Percentiles rank a stretch among this genome's conserved stretches.
Evolutionary conservation across 2,888 invertebrate genomes (phyloP).

Genomic region (Polymixis lichenea): DNA sequence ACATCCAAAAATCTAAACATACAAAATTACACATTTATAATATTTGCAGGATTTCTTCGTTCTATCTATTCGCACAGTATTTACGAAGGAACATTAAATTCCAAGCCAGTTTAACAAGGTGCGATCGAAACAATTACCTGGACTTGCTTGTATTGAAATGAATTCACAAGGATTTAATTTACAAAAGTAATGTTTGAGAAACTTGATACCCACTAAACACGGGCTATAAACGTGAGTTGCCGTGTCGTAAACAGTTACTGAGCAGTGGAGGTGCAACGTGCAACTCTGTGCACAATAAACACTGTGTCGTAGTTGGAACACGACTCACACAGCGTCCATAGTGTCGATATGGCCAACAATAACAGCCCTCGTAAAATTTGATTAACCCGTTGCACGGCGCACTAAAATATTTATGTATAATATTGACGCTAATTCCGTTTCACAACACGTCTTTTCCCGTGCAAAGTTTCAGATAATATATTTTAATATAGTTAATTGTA

Average conservation of each 20-base stretch:
- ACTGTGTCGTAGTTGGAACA: conserved; percentile 56
- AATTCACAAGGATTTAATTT: conserved; percentile 55
- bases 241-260: conserved; percentile 60
- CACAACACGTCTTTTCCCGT: conserved; percentile 47
- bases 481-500: conserved; percentile 40
- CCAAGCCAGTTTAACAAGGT: conserved; percentile 20
- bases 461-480: conserved; percentile 28
- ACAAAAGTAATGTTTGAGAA: conserved; percentile 44
- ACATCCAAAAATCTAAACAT: too few species aligned
- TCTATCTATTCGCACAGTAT: background rate
- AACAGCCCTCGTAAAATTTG: conserved; percentile 65
- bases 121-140: conserved; percentile 40
- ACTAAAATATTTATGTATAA: conserved; percentile 60
- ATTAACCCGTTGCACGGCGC: conserved; percentile 60
- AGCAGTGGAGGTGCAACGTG: conserved; percentile 48
- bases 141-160: conserved; percentile 41
- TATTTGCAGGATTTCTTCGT: conserved; percentile 2
- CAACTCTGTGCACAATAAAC: conserved; percentile 44
- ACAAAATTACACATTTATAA: background rate
- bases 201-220: conserved; percentile 56
- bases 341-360: conserved; percentile 57
- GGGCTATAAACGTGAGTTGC: conserved; percentile 46
- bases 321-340: conserved; percentile 40
- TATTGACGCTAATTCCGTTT: conserved; percentile 51
- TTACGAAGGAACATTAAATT: background rate